Percentiles rank a stretch among this genome's conserved stretches.
phyloP scores from a whole-genome alignment of 2,113 vertebrate species.

The Nansenia antarctica region DNA sequence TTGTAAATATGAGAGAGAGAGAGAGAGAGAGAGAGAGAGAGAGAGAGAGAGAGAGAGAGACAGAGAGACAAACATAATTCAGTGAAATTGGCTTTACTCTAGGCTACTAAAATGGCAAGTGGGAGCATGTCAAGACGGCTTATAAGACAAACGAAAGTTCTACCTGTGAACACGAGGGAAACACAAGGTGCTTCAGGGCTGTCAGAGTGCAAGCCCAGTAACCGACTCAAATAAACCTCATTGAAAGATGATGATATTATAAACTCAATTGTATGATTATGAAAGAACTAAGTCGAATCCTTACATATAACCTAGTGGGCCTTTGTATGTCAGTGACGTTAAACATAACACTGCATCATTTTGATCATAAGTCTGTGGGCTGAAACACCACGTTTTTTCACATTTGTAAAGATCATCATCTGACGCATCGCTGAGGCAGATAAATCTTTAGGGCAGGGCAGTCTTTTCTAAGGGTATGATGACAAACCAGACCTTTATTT shows the following conservation, averaged over 20 bases:
- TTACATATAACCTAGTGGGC: neutral
- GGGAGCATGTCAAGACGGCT: slow-evolving; percentile 26
- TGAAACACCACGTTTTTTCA: slow-evolving; percentile 5
- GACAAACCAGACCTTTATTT: slow-evolving; percentile 47
- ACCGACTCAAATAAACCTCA: neutral
- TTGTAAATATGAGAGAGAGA: slow-evolving; percentile 42
- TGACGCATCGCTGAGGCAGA: slow-evolving; percentile 9
- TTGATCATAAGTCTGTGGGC: neutral
- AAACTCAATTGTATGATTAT: neutral
- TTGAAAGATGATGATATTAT: neutral
- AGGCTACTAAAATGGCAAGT: slow-evolving; percentile 14
- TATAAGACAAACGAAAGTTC: slow-evolving; percentile 19
- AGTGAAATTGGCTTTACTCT: slow-evolving; percentile 23
- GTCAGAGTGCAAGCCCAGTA: neutral
- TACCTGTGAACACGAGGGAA: neutral
- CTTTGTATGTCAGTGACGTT: neutral
- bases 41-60: slow-evolving; percentile 19
- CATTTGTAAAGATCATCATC: slow-evolving; percentile 22
- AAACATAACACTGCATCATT: neutral
- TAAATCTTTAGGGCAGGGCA: slow-evolving; percentile 30
- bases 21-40: slow-evolving; percentile 17
- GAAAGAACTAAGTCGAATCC: neutral
- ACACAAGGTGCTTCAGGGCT: neutral
- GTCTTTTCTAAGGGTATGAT: slow-evolving; percentile 49
- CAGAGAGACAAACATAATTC: too few species aligned